Evolutionary conservation across 2,888 invertebrate genomes (phyloP).

Genomic region (Charanyca ferruginea): DNA sequence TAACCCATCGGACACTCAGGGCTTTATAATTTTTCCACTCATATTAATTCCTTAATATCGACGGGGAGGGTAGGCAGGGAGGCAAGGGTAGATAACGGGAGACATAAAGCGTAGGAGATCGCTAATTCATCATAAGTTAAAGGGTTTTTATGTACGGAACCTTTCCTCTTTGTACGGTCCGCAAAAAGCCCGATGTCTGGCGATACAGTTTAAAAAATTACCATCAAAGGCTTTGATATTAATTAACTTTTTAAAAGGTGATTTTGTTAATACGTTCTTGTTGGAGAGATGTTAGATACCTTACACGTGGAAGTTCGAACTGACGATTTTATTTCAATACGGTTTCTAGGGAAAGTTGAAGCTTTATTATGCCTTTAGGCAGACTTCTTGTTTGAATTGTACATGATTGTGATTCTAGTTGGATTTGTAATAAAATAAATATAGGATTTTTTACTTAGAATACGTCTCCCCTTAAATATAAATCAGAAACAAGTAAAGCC

Average conservation of each 20-base stretch:
- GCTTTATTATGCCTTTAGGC: background rate
- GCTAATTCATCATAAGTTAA: slow-evolving; percentile 92
- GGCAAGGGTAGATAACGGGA: slow-evolving; percentile 86
- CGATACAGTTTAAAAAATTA: slow-evolving; percentile 84
- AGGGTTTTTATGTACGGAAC: slow-evolving; percentile 90
- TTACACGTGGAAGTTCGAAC: background rate
- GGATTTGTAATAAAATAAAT: background rate
- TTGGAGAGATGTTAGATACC: slow-evolving; percentile 27
- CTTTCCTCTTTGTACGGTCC: slow-evolving; percentile 82
- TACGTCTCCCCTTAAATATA: background rate
- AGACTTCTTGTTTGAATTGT: slow-evolving; percentile 12
- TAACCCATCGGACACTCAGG: slow-evolving; percentile 65
- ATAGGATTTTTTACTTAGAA: background rate
- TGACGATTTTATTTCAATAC: slow-evolving; percentile 8
- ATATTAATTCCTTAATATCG: slow-evolving; percentile 90
- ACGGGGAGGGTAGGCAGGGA: slow-evolving; percentile 74
- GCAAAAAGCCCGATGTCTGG: slow-evolving; percentile 81
- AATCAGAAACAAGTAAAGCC: background rate
- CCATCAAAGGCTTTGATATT: slow-evolving; percentile 82
- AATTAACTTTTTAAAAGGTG: slow-evolving; percentile 85
- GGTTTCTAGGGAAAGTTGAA: slow-evolving; percentile 5
- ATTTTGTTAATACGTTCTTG: slow-evolving; percentile 58
- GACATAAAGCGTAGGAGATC: slow-evolving; percentile 91
- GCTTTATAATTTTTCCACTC: slow-evolving; percentile 85
- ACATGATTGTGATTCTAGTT: background rate